A percentile compares a stretch with the other conserved stretches of the same genome.
These are phyloP conservation scores for Lasius fuliginosus DNA, from an alignment of 2,888 invertebrate species.

Conservation along the genomic window DNA sequence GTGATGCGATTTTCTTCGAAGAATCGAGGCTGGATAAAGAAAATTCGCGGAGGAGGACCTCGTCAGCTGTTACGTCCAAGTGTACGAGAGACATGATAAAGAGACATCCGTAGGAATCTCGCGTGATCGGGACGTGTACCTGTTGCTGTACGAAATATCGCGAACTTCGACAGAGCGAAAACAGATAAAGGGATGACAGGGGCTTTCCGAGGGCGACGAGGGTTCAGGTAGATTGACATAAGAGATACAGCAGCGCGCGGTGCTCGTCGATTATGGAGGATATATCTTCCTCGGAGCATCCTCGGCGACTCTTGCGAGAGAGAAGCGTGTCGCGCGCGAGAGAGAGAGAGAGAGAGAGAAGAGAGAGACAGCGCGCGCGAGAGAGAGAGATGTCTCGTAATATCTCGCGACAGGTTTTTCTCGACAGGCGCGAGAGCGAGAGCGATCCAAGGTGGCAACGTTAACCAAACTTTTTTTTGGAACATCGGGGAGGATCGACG, in stretches of 20 bases:
- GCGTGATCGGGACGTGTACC: slow-evolving; percentile 47
- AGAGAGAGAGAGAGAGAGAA: too few species aligned
- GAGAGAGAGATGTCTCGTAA: slow-evolving; percentile 46
- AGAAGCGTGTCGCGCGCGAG: not conserved
- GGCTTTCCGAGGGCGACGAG: slow-evolving; percentile 30
- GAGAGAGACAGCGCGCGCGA: slow-evolving; percentile 39
- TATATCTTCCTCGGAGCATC: not conserved
- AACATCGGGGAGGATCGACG: slow-evolving; percentile 66
- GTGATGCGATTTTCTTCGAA: not conserved
- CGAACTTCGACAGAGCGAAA: not conserved
- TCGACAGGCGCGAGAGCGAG: slow-evolving; percentile 60
- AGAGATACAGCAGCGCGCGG: slow-evolving; percentile 60
- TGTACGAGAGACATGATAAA: not conserved
- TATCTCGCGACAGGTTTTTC: slow-evolving; percentile 70
- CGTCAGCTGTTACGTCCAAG: slow-evolving; percentile 34
- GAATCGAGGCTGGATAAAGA: not conserved
- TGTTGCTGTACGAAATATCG: slow-evolving; percentile 64
- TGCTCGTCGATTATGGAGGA: not conserved
- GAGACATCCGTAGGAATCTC: not conserved
- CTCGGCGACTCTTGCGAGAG: not conserved
- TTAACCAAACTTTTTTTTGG: slow-evolving; percentile 85
- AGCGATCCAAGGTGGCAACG: slow-evolving; percentile 85
- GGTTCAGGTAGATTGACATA: slow-evolving; percentile 22
- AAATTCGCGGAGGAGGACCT: not conserved
- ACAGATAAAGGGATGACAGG: slow-evolving; percentile 16